Conservation (phyloP, 1,140 invertebrate species). For the Brachionus paranguensis region DNA sequence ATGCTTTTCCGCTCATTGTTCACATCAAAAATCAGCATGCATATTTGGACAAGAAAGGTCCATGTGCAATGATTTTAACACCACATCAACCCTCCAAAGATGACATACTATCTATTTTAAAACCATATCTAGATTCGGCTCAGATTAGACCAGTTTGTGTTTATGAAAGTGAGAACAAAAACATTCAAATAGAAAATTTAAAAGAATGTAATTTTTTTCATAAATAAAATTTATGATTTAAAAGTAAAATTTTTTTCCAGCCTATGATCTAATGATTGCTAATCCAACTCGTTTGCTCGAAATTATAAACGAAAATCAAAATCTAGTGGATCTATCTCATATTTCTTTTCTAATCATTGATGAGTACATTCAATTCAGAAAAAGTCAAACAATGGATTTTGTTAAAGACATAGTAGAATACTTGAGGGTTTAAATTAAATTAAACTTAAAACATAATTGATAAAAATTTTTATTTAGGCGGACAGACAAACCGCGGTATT, state of each 20-base stretch:
- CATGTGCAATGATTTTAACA: conserved; percentile 30
- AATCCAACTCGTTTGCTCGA: conserved; percentile 29
- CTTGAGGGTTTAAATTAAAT: not conserved
- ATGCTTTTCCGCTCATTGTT: conserved; percentile 5
- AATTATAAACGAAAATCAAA: conserved; percentile 28
- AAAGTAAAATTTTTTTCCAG: not conserved
- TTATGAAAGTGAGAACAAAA: conserved; percentile 30
- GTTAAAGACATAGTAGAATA: conserved; percentile 18
- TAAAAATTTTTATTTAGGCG: not conserved
- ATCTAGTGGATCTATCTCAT: not conserved
- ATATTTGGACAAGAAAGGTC: conserved; percentile 1
- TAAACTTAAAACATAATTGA: not conserved
- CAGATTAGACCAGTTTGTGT: not conserved
- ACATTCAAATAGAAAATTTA: not conserved
- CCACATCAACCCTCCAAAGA: conserved; percentile 21
- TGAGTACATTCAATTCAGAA: conserved; percentile 39
- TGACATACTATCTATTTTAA: not conserved
- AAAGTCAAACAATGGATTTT: conserved; percentile 35
- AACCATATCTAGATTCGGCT: conserved; percentile 17
- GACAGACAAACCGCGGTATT: conserved; percentile 37
- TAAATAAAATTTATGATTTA: too few species aligned
- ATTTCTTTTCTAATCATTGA: conserved; percentile 23
- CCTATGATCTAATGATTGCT: conserved; percentile 22
- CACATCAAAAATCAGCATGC: conserved; percentile 11
- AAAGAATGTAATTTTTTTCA: not conserved